Conservation (phyloP, 2,113 vertebrate genomes). For the Fregata magnificens region DNA sequence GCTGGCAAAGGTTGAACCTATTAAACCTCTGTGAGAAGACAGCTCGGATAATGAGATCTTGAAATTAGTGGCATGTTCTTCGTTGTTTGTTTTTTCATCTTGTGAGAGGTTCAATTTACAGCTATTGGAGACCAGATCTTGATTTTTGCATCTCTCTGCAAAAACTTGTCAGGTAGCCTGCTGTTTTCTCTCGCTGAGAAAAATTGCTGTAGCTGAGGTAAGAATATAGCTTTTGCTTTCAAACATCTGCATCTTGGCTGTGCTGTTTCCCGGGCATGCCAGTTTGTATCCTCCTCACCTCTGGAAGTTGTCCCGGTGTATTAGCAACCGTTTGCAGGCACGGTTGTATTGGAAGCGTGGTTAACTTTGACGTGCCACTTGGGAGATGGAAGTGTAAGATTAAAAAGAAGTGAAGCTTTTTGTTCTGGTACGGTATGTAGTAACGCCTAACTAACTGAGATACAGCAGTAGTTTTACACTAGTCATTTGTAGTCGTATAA, state of each 20-base stretch:
- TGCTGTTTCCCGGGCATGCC: accelerated
- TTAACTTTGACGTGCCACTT: accelerated
- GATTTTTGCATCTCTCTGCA: not conserved
- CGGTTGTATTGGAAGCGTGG: accelerated
- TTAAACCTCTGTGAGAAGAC: not conserved
- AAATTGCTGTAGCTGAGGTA: not conserved
- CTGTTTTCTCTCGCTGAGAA: not conserved
- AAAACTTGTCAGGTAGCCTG: not conserved
- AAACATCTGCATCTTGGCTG: not conserved
- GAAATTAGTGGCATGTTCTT: not conserved
- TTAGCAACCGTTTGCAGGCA: accelerated
- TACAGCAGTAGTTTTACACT: not conserved
- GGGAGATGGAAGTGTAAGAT: not conserved
- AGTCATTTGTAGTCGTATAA: not conserved
- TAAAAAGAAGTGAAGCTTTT: not conserved
- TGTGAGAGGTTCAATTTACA: not conserved
- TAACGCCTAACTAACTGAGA: not conserved
- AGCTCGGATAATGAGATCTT: not conserved
- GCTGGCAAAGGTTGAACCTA: not conserved
- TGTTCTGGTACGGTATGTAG: accelerated
- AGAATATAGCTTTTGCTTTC: not conserved
- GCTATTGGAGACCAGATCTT: not conserved
- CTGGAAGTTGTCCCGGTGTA: not conserved
- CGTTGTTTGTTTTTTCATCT: not conserved
- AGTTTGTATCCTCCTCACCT: not conserved